Conservation (phyloP, 2,888 invertebrate species). For the Boloria selene region DNA sequence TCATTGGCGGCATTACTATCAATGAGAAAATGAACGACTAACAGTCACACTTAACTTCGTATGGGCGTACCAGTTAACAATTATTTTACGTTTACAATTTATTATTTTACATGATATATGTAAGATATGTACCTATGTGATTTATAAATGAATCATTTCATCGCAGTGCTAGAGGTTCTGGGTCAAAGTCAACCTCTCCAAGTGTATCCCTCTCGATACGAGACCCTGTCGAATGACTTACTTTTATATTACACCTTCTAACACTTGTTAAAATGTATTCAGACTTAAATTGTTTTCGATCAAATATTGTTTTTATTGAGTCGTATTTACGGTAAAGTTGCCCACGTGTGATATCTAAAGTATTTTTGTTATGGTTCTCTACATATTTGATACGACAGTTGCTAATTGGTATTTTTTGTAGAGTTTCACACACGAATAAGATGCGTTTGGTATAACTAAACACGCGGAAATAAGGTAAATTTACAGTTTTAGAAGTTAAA, state of each 20-base stretch:
- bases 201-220: constrained; percentile 32
- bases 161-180: constrained; percentile 43
- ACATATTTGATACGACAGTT: background rate
- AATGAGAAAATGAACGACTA: constrained; percentile 37
- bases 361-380: background rate
- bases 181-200: constrained; percentile 44
- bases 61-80: too few species aligned
- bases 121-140: constrained; percentile 12
- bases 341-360: background rate
- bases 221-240: constrained; percentile 23
- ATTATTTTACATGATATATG: constrained; percentile 11
- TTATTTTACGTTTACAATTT: too few species aligned
- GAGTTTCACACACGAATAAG: too few species aligned
- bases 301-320: background rate
- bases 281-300: background rate
- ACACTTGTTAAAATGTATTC: constrained; percentile 10
- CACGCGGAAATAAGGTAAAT: too few species aligned
- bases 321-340: background rate
- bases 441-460: too few species aligned
- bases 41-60: constrained; percentile 16
- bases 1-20: constrained; percentile 33
- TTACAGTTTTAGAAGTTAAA: too few species aligned
- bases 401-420: too few species aligned
- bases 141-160: constrained; percentile 39
- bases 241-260: constrained; percentile 16